These are phyloP conservation scores for Thyatira batis DNA, from an alignment of 2,888 invertebrate genomes.

Conservation along the genomic window DNA sequence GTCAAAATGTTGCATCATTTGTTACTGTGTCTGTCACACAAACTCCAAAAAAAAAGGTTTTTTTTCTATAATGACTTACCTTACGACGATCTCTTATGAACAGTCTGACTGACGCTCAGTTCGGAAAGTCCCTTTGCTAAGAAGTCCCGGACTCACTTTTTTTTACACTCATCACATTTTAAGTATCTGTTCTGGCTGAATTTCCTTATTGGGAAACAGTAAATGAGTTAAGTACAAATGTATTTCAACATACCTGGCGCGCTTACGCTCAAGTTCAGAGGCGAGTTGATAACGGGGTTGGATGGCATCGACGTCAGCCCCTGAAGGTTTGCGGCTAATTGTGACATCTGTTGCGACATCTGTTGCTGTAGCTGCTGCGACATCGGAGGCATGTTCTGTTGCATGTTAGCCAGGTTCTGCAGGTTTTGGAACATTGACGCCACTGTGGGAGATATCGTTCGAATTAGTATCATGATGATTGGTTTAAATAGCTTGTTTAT, in stretches of 20 bases:
- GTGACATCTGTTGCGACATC: slow-evolving; percentile 79
- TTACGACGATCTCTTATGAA: no score
- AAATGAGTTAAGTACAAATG: not conserved
- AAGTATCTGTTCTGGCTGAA: no score
- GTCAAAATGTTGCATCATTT: no score
- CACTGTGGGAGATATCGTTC: slow-evolving; percentile 74
- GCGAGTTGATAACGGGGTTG: slow-evolving; percentile 88
- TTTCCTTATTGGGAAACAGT: no score
- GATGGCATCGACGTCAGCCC: slow-evolving; percentile 90
- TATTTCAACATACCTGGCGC: slow-evolving; percentile 65
- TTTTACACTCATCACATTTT: no score
- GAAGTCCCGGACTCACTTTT: no score
- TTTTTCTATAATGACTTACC: no score
- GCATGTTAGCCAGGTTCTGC: slow-evolving; percentile 79
- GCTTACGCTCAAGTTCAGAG: slow-evolving; percentile 91
- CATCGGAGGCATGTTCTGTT: slow-evolving; percentile 76
- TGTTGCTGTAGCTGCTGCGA: slow-evolving; percentile 83
- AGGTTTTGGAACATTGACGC: slow-evolving; percentile 86
- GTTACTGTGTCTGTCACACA: no score
- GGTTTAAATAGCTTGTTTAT: not conserved
- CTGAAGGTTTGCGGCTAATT: slow-evolving; percentile 86
- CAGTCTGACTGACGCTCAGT: no score
- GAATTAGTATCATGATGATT: not conserved
- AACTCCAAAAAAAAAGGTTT: no score
- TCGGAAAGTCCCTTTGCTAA: no score